These are phyloP conservation scores for Yponomeuta cagnagella DNA, from an alignment of 2,888 invertebrate species.

Conservation along the genomic window DNA sequence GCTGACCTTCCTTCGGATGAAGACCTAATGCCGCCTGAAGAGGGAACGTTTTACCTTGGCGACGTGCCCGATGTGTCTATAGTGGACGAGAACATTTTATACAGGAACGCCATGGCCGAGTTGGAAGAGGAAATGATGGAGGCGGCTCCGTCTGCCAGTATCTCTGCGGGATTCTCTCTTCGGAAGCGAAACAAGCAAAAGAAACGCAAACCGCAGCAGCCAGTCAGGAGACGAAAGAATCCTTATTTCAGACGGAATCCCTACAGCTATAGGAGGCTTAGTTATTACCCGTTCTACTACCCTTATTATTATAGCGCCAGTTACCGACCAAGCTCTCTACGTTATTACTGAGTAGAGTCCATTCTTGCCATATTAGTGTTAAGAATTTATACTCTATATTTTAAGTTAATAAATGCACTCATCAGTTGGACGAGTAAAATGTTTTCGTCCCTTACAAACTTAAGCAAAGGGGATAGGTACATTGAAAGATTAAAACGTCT, in stretches of 20 bases:
- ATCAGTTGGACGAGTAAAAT: too few species aligned
- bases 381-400: constrained; percentile 13
- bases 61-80: constrained; percentile 22
- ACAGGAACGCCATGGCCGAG: constrained; percentile 24
- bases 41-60: constrained; percentile 20
- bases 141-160: constrained; percentile 45
- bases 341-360: constrained; percentile 39
- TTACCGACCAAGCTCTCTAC: constrained; percentile 58
- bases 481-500: constrained; percentile 20
- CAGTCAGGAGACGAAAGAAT: constrained; percentile 28
- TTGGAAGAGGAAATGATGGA: constrained; percentile 58
- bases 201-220: constrained; percentile 28
- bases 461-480: too few species aligned
- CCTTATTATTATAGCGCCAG: constrained; percentile 25
- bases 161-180: constrained; percentile 51
- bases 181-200: constrained; percentile 33
- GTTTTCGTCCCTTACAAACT: too few species aligned
- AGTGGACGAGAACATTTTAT: constrained; percentile 26
- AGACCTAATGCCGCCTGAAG: constrained; percentile 18
- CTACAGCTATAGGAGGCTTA: constrained; percentile 31
- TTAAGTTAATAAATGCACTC: too few species aligned
- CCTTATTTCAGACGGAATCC: constrained; percentile 38
- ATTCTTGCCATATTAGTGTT: constrained; percentile 20
- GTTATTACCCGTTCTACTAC: constrained; percentile 42
- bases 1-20: constrained; percentile 22